Evolutionary conservation across 1,140 invertebrate species (phyloP).

Genomic region (Caenorhabditis tropicalis): DNA sequence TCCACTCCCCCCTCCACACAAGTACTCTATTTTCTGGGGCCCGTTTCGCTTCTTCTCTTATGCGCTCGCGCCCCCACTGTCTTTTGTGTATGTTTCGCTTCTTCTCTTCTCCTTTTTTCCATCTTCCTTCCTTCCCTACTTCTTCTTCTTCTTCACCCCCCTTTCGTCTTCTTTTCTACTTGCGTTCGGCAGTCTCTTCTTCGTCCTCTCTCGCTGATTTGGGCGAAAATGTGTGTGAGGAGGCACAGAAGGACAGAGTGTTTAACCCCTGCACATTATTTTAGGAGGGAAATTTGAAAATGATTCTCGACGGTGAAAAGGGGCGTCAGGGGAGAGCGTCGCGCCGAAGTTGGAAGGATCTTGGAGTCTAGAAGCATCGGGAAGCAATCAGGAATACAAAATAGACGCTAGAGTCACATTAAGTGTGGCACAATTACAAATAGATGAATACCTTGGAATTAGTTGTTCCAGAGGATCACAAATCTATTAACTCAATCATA

Average conservation of each 20-base stretch:
- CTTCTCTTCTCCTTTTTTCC: neutral
- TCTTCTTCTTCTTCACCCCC: neutral
- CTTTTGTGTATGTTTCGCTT: neutral
- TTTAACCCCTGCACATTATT: neutral
- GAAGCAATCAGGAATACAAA: no score
- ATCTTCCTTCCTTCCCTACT: constrained; percentile 3
- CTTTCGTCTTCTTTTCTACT: neutral
- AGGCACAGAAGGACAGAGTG: neutral
- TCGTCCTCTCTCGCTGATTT: neutral
- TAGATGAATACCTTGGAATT: no score
- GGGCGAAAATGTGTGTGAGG: neutral
- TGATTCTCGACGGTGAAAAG: neutral
- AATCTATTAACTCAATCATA: no score
- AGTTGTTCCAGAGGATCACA: no score
- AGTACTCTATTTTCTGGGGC: neutral
- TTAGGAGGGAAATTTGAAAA: neutral
- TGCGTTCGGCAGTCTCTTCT: neutral
- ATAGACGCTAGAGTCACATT: no score
- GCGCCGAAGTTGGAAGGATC: no score
- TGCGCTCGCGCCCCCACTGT: neutral
- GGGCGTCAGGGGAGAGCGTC: no score
- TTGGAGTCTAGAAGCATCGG: no score
- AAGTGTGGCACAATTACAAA: no score
- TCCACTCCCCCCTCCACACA: neutral
- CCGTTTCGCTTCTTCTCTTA: neutral